Percentiles rank a stretch among this genome's conserved stretches.
phyloP scores from a whole-genome alignment of 2,797 vertebrate genomes.

The Orientallactaga sibirica region DNA sequence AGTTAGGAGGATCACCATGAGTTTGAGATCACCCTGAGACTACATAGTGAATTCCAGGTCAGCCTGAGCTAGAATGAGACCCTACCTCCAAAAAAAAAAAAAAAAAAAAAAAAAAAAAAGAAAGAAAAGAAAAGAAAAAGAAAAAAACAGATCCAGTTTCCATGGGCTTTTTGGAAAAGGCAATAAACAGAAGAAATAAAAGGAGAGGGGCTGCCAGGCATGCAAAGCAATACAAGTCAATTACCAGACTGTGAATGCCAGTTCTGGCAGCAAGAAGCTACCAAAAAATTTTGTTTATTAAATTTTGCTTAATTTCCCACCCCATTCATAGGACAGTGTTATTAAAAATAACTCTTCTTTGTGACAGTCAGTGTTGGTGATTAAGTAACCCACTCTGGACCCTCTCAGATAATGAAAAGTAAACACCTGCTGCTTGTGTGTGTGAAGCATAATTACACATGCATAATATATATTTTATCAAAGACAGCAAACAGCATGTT shows the following conservation, averaged over 20 bases:
- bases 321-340: background rate
- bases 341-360: conserved; percentile 41
- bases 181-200: conserved; percentile 8
- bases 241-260: background rate
- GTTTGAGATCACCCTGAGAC: too few relatives aligned
- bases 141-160: background rate
- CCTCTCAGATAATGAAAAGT: conserved; percentile 38
- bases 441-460: background rate
- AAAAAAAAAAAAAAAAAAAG: too few relatives aligned
- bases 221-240: background rate
- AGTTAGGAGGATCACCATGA: too few relatives aligned
- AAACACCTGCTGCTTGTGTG: background rate
- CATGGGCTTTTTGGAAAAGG: conserved; percentile 17
- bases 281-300: conserved; percentile 31
- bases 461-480: background rate
- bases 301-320: conserved; percentile 56
- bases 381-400: background rate
- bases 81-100: too few relatives aligned
- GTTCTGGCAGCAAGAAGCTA: background rate
- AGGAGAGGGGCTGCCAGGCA: background rate
- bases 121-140: too few relatives aligned
- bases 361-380: conserved; percentile 26
- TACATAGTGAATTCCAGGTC: too few relatives aligned
- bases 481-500: background rate
- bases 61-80: too few relatives aligned